Evolutionary conservation across 1,140 invertebrate species (phyloP).

Genomic region (Agrilus planipennis): DNA sequence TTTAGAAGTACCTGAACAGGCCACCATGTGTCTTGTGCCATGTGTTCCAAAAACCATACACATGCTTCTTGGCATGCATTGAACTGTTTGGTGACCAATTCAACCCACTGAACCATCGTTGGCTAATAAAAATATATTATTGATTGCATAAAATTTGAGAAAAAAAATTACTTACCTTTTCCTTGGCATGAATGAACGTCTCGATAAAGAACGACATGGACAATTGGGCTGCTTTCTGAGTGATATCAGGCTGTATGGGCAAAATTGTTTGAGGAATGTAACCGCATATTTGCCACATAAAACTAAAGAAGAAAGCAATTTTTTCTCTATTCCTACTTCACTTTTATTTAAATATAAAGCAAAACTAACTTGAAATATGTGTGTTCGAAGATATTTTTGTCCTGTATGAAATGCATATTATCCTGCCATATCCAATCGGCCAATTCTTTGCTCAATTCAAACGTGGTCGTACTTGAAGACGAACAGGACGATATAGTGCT

Average conservation of each 20-base stretch:
- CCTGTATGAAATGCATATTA: constrained; percentile 87
- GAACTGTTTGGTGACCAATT: constrained; percentile 87
- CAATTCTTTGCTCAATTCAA: constrained; percentile 63
- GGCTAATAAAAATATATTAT: constrained; percentile 43
- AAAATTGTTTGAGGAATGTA: constrained; percentile 82
- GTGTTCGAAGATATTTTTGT: constrained; percentile 92
- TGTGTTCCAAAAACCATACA: constrained; percentile 85
- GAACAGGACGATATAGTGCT: constrained; percentile 15
- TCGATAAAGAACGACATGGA: constrained; percentile 92
- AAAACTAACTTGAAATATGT: constrained; percentile 77
- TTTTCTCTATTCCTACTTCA: constrained; percentile 1
- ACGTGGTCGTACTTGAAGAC: constrained; percentile 25
- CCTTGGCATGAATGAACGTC: constrained; percentile 93
- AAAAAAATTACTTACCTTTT: constrained; percentile 53
- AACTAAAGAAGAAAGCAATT: constrained; percentile 44
- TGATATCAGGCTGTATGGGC: constrained; percentile 63
- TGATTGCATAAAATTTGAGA: neutral
- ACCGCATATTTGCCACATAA: constrained; percentile 93
- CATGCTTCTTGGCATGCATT: constrained; percentile 82
- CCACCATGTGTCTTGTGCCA: constrained; percentile 90
- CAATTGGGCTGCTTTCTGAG: constrained; percentile 73
- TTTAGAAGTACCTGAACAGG: constrained; percentile 83
- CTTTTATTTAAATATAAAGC: constrained; percentile 6
- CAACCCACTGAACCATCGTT: constrained; percentile 94
- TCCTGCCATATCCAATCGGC: constrained; percentile 93